These are phyloP conservation scores for Polyergus mexicanus DNA, from an alignment of 1,140 invertebrate species.

Conservation along the genomic window DNA sequence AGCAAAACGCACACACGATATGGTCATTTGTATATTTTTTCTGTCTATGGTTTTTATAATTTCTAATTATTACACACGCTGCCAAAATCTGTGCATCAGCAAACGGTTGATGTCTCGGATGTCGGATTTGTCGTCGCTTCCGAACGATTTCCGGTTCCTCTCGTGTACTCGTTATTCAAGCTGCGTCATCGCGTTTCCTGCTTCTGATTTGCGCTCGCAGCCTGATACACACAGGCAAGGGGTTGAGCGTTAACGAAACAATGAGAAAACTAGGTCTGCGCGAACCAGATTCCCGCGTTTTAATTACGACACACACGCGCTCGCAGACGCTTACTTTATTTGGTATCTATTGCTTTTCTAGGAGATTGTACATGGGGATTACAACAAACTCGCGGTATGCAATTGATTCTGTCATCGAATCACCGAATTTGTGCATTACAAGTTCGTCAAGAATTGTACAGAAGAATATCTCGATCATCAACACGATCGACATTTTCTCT, in stretches of 20 bases:
- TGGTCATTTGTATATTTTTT: not conserved
- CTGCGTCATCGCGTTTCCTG: constrained; percentile 79
- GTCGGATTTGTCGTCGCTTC: constrained; percentile 32
- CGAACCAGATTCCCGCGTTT: constrained; percentile 27
- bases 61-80: not conserved
- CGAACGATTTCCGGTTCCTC: constrained; percentile 55
- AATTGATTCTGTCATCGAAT: not conserved
- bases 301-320: not conserved
- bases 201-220: constrained; percentile 39
- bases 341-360: constrained; percentile 17
- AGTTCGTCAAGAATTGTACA: not conserved
- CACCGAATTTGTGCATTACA: not conserved
- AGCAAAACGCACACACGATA: not conserved
- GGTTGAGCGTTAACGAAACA: constrained; percentile 41
- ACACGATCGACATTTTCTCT: not conserved
- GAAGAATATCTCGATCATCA: not conserved
- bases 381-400: constrained; percentile 14
- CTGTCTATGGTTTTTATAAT: not conserved
- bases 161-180: constrained; percentile 57
- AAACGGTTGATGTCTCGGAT: constrained; percentile 1
- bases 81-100: not conserved
- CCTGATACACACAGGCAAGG: not conserved
- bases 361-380: constrained; percentile 11
- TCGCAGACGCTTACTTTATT: constrained; percentile 32
- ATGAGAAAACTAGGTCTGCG: constrained; percentile 10